Evolutionary conservation across 1,140 invertebrate genomes (phyloP).

Genomic region (Elymnias hypermnestra): DNA sequence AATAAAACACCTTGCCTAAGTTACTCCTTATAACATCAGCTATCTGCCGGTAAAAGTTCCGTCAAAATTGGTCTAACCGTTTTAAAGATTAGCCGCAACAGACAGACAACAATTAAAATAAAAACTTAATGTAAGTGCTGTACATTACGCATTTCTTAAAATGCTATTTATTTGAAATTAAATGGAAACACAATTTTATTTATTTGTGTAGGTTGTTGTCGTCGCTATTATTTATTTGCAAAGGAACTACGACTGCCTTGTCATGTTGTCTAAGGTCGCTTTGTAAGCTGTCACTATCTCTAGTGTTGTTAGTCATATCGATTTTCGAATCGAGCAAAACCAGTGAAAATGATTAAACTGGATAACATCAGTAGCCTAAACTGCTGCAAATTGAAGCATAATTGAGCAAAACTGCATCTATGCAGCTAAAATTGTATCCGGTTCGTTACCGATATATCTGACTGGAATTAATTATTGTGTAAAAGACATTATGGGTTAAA

Average conservation of each 20-base stretch:
- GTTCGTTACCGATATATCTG: slow-evolving; percentile 35
- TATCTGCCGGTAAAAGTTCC: too few species aligned
- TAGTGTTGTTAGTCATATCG: slow-evolving; percentile 12
- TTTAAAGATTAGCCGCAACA: too few species aligned
- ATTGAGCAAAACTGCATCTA: slow-evolving; percentile 47
- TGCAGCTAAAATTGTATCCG: slow-evolving; percentile 37
- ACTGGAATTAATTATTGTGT: slow-evolving; percentile 17
- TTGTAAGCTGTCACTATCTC: neutral
- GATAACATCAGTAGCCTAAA: slow-evolving; percentile 40
- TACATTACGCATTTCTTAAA: too few species aligned
- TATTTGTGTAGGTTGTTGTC: too few species aligned
- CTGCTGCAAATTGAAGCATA: slow-evolving; percentile 36
- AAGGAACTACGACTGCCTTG: slow-evolving; percentile 3
- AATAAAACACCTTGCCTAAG: too few species aligned
- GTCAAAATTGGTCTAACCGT: too few species aligned
- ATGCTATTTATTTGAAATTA: too few species aligned
- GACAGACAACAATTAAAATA: too few species aligned
- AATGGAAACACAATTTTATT: too few species aligned
- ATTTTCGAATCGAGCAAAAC: slow-evolving; percentile 25
- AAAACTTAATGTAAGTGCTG: too few species aligned
- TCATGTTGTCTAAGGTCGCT: slow-evolving; percentile 30
- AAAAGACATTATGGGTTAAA: slow-evolving; percentile 16
- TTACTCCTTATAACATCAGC: too few species aligned
- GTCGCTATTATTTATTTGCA: neutral
- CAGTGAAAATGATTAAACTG: slow-evolving; percentile 34